Conservation (phyloP, 2,797 vertebrate genomes). For the Valencia hispanica region DNA sequence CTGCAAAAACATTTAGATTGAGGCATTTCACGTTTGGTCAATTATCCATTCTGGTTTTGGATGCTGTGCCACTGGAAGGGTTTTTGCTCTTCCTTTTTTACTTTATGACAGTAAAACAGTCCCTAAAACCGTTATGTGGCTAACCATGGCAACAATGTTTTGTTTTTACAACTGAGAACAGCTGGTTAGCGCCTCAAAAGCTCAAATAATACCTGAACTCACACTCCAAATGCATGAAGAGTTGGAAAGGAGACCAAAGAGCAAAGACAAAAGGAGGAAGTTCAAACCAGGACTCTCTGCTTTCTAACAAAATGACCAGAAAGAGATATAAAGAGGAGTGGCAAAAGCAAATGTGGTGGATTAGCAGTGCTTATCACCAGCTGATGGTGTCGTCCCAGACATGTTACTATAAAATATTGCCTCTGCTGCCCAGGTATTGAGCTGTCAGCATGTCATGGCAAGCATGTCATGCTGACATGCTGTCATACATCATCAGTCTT, state of each 20-base stretch:
- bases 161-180: neutral
- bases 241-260: neutral
- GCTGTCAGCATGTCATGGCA: neutral
- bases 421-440: neutral
- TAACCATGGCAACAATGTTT: neutral
- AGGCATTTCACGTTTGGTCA: neutral
- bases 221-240: neutral
- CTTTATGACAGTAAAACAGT: too few relatives aligned
- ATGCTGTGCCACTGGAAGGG: neutral
- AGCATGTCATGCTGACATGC: too few relatives aligned
- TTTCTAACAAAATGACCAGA: too few relatives aligned
- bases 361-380: too few relatives aligned
- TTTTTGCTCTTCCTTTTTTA: neutral
- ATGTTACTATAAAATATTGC: neutral
- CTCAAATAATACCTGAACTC: neutral
- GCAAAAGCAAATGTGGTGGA: too few relatives aligned
- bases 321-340: too few relatives aligned
- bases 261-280: too few relatives aligned
- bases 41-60: neutral
- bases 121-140: neutral
- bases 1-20: neutral
- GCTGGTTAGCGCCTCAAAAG: neutral
- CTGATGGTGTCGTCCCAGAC: too few relatives aligned
- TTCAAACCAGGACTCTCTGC: too few relatives aligned
- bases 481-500: neutral